Conservation (phyloP, 2,888 invertebrate genomes). For the Cecidostiba fungosa region DNA sequence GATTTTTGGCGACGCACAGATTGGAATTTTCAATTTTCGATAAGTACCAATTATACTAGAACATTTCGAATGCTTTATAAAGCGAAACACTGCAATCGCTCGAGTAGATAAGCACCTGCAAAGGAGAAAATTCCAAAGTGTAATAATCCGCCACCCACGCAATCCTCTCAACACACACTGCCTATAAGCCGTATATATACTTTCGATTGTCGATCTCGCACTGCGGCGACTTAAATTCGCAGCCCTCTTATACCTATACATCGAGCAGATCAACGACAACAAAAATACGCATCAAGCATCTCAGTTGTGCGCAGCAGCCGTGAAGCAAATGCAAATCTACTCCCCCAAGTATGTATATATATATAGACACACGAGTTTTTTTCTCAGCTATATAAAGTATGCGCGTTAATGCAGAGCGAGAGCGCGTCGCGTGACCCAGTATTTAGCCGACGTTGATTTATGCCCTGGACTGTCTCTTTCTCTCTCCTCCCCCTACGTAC, state of each 20-base stretch:
- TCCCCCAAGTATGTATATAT: background rate
- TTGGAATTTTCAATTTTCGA: background rate
- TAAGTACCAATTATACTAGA: too few relatives aligned
- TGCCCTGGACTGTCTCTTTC: background rate
- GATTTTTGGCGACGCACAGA: too few relatives aligned
- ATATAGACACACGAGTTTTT: background rate
- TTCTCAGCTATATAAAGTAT: background rate
- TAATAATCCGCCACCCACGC: too few relatives aligned
- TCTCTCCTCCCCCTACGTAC: background rate
- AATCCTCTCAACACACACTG: too few relatives aligned
- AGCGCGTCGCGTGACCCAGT: slow-evolving; percentile 38
- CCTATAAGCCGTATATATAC: too few relatives aligned
- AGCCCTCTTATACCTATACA: too few relatives aligned
- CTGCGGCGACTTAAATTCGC: too few relatives aligned
- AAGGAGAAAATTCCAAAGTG: background rate
- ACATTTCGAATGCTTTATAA: background rate
- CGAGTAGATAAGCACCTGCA: background rate
- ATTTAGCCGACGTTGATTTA: slow-evolving; percentile 54
- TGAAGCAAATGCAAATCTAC: background rate
- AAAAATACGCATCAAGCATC: background rate
- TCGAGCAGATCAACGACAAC: too few relatives aligned
- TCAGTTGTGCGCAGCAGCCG: background rate
- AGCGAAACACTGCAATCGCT: too few relatives aligned
- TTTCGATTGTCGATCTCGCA: too few relatives aligned
- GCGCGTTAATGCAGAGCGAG: background rate